Conservation (phyloP, 2,888 invertebrate species). For the Barypeithes pellucidus region DNA sequence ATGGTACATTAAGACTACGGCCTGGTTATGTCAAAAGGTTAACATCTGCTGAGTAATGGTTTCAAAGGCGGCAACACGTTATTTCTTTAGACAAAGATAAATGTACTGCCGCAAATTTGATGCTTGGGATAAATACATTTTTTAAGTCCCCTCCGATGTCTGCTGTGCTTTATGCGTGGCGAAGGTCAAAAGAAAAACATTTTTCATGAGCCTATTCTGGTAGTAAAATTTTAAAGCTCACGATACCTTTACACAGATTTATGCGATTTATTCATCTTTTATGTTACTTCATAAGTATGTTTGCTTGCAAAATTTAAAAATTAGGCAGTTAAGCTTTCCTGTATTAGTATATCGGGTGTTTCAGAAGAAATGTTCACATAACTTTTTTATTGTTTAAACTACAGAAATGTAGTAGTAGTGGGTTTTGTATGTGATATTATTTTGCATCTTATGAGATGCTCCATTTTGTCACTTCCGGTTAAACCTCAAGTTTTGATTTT, state of each 20-base stretch:
- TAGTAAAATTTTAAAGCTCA: slow-evolving; percentile 11
- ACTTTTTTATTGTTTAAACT: no score
- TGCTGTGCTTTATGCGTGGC: slow-evolving; percentile 17
- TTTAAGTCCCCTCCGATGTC: slow-evolving; percentile 21
- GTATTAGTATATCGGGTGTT: no score
- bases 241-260: slow-evolving; percentile 2
- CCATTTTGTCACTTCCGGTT: no score
- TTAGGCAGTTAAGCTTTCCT: no score
- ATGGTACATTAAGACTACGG: slow-evolving; percentile 9
- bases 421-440: no score
- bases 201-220: slow-evolving; percentile 15
- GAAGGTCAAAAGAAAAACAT: slow-evolving; percentile 29
- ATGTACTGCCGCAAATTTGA: slow-evolving; percentile 34
- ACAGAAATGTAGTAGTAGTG: no score
- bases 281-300: background rate
- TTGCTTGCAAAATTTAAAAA: background rate
- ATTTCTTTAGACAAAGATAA: slow-evolving; percentile 40
- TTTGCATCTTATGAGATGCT: no score
- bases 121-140: slow-evolving; percentile 35
- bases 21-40: slow-evolving; percentile 31
- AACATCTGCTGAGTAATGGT: slow-evolving; percentile 34
- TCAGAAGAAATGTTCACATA: no score
- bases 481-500: no score
- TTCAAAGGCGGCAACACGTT: slow-evolving; percentile 31
- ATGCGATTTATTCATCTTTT: background rate